These are phyloP conservation scores for Globia sparganii DNA, from an alignment of 2,888 invertebrate genomes.

Conservation along the genomic window DNA sequence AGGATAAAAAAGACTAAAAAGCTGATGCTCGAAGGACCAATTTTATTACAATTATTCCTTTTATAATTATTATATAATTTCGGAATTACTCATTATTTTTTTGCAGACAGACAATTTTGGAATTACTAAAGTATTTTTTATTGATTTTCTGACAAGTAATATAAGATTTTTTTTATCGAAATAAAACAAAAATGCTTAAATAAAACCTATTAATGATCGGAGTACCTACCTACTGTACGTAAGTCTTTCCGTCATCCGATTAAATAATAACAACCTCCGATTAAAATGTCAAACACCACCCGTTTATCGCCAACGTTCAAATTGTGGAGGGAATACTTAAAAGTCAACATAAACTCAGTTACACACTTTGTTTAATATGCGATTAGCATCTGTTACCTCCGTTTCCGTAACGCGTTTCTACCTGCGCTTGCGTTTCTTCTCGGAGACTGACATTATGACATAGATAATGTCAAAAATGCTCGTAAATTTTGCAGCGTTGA, in stretches of 20 bases:
- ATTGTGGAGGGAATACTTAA: slow-evolving; percentile 59
- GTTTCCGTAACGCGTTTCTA: slow-evolving; percentile 58
- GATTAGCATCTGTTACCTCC: slow-evolving; percentile 56
- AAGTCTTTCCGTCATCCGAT: slow-evolving; percentile 1
- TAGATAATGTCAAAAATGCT: slow-evolving; percentile 38
- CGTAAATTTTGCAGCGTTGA: slow-evolving; percentile 8
- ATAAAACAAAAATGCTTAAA: neutral
- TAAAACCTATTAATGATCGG: neutral
- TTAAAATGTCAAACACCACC: slow-evolving; percentile 45
- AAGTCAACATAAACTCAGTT: slow-evolving; percentile 43
- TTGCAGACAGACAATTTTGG: neutral
- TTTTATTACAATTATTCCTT: neutral
- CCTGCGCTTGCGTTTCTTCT: slow-evolving; percentile 33
- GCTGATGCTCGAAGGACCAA: neutral
- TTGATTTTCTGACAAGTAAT: too few relatives aligned
- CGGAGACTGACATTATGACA: slow-evolving; percentile 41
- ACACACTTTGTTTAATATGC: slow-evolving; percentile 57
- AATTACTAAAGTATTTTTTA: neutral
- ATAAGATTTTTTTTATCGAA: too few relatives aligned
- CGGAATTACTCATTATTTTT: neutral
- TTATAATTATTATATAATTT: too few relatives aligned
- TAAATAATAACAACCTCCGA: slow-evolving; percentile 21
- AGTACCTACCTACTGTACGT: too few relatives aligned
- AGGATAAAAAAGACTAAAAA: neutral
- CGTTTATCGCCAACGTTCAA: slow-evolving; percentile 29